A percentile compares a stretch with the other conserved stretches of the same genome.
phyloP scores from a whole-genome alignment of 2,113 vertebrate species.

The Buteo buteo region DNA sequence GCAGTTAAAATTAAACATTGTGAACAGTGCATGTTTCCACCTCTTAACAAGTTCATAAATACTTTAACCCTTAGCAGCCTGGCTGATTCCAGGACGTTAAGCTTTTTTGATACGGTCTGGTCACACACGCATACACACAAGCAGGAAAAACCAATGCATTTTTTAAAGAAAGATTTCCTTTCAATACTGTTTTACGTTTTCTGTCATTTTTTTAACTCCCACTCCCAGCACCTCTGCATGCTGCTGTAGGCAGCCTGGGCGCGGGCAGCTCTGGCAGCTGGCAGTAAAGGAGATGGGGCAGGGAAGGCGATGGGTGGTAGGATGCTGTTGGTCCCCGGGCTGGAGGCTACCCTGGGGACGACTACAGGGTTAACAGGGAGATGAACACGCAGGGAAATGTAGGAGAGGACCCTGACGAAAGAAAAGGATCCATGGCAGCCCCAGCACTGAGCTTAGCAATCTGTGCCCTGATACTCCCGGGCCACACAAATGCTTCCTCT shows the following conservation, averaged over 20 bases:
- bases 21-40: neutral
- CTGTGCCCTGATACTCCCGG: neutral
- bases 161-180: neutral
- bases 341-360: neutral
- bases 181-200: neutral
- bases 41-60: constrained; percentile 15
- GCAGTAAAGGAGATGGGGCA: neutral
- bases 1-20: constrained; percentile 39
- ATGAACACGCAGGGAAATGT: neutral
- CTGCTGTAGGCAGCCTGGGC: neutral
- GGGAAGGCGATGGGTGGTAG: neutral
- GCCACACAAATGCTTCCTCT: constrained; percentile 10
- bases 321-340: neutral
- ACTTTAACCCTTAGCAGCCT: constrained; percentile 12
- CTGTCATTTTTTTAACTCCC: neutral
- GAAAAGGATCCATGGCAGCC: neutral
- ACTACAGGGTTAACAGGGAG: neutral
- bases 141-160: neutral
- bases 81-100: neutral
- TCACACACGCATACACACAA: neutral
- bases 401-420: neutral
- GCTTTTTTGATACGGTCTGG: neutral
- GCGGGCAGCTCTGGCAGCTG: neutral
- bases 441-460: neutral
- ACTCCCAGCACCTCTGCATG: neutral